These are phyloP conservation scores for Sitodiplosis mosellana DNA, from an alignment of 1,140 invertebrate genomes.

Conservation along the genomic window DNA sequence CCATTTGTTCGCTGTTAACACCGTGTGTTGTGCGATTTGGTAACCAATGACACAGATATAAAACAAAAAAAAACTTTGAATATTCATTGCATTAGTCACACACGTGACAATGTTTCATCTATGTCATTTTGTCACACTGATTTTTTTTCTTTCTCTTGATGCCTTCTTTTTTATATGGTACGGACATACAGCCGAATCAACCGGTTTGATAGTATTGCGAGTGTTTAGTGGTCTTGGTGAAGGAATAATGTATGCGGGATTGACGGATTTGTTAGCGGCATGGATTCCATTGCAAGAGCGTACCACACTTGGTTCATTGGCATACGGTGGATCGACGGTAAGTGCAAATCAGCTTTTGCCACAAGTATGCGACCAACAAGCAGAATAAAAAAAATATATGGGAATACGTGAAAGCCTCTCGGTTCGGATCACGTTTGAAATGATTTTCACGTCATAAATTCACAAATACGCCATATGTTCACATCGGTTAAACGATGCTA, in stretches of 20 bases:
- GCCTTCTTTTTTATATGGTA: too few species aligned
- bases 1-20: constrained; percentile 52
- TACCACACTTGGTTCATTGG: constrained; percentile 50
- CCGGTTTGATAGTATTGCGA: constrained; percentile 39
- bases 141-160: too few species aligned
- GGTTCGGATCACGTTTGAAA: too few species aligned
- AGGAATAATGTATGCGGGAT: constrained; percentile 52
- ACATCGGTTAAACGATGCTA: too few species aligned
- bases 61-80: not conserved
- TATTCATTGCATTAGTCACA: not conserved
- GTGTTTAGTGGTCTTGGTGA: constrained; percentile 51
- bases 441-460: too few species aligned
- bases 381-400: too few species aligned
- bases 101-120: not conserved
- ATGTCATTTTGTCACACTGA: too few species aligned
- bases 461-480: too few species aligned
- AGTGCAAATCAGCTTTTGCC: constrained; percentile 5
- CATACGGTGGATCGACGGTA: constrained; percentile 46
- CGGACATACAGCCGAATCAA: constrained; percentile 27
- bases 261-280: constrained; percentile 50
- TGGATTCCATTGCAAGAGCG: constrained; percentile 58
- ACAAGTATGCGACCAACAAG: too few species aligned
- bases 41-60: not conserved
- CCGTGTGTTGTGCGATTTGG: constrained; percentile 35
- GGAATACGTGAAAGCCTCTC: too few species aligned